phyloP scores from a whole-genome alignment of 2,797 vertebrate species.

The Xerus rutilus region DNA sequence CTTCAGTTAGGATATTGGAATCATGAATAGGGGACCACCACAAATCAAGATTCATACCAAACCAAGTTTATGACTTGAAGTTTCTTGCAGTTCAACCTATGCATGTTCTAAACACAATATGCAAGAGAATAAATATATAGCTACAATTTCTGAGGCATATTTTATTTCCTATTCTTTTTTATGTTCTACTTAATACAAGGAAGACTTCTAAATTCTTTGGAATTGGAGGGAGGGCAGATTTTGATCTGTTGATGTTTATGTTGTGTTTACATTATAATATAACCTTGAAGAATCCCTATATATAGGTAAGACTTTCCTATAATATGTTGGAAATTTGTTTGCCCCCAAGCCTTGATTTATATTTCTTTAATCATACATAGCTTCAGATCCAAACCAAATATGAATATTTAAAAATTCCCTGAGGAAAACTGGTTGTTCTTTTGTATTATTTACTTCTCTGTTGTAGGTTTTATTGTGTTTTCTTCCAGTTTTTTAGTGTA shows the following conservation, averaged over 20 bases:
- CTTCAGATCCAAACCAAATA: not conserved
- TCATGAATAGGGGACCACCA: not conserved
- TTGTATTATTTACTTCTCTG: not conserved
- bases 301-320: not conserved
- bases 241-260: not conserved
- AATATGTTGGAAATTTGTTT: not conserved
- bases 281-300: not conserved
- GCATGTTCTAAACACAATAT: not conserved
- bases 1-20: slow-evolving; percentile 5
- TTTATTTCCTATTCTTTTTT: not conserved
- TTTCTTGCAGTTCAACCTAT: not conserved
- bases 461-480: not conserved
- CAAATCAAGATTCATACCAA: not conserved
- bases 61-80: not conserved
- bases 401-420: slow-evolving; percentile 14
- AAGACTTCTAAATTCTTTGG: not conserved
- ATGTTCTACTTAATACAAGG: not conserved
- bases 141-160: not conserved
- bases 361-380: slow-evolving; percentile 11
- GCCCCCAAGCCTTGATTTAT: not conserved
- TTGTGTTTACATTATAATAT: not conserved
- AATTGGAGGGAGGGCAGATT: not conserved
- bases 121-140: not conserved
- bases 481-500: not conserved
- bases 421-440: not conserved